Evolutionary conservation across 2,888 invertebrate genomes (phyloP).

Genomic region (Buathra laborator): DNA sequence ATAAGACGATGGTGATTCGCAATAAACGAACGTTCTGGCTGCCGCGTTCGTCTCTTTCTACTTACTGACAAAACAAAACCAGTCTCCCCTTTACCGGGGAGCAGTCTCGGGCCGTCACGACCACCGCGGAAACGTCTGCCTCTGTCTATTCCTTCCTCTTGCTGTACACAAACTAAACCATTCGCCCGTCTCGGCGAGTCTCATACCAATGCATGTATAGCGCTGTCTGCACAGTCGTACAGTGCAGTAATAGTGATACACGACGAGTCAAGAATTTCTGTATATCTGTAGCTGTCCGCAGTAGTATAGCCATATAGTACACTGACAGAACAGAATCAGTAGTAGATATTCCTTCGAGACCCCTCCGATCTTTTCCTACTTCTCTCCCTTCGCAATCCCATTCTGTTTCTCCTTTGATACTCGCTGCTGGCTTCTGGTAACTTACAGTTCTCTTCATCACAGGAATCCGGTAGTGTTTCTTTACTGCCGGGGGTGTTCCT

Average conservation of each 20-base stretch:
- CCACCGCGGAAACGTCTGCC: conserved; percentile 77
- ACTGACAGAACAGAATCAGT: conserved; percentile 48
- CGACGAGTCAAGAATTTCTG: conserved; percentile 23
- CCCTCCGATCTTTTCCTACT: conserved; percentile 48
- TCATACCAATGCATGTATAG: conserved; percentile 4
- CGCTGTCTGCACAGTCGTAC: conserved; percentile 3
- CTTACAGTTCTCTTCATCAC: conserved; percentile 36
- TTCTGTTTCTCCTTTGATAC: conserved; percentile 51
- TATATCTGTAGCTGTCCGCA: conserved; percentile 9
- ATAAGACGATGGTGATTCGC: not conserved
- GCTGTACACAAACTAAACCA: conserved; percentile 51
- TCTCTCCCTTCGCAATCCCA: conserved; percentile 16
- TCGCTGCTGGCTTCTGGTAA: conserved; percentile 38
- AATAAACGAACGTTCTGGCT: not conserved
- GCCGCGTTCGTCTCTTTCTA: conserved; percentile 34
- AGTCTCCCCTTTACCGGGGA: conserved; percentile 74
- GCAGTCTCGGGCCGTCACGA: conserved; percentile 77
- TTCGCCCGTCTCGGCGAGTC: conserved; percentile 30
- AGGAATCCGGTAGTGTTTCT: conserved; percentile 65
- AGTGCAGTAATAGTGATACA: conserved; percentile 19
- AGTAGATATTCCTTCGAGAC: conserved; percentile 62
- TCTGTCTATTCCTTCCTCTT: conserved; percentile 45
- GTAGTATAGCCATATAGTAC: conserved; percentile 7
- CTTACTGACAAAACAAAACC: conserved; percentile 65
- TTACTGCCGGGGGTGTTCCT: conserved; percentile 62